phyloP scores from a whole-genome alignment of 2,888 invertebrate genomes.

The Halocaridina rubra region DNA sequence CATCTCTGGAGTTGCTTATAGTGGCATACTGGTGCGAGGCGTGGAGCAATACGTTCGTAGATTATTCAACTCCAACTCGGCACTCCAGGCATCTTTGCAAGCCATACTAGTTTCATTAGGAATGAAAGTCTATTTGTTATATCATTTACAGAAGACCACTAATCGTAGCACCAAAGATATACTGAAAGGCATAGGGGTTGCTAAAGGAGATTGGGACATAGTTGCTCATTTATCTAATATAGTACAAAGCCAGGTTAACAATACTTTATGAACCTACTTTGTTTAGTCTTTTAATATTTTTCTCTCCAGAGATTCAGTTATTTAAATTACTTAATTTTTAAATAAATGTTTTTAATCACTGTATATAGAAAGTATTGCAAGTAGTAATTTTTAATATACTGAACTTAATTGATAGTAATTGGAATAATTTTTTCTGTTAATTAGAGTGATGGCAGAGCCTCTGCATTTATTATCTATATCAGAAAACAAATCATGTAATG shows the following conservation, averaged over 20 bases:
- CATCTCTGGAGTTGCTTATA: conserved; percentile 66
- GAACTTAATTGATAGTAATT: background rate
- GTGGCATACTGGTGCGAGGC: conserved; percentile 64
- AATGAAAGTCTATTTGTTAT: conserved; percentile 51
- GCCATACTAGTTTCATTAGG: conserved; percentile 51
- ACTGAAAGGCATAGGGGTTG: conserved; percentile 46
- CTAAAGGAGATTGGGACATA: conserved; percentile 54
- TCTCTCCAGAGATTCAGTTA: background rate
- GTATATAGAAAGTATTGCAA: background rate
- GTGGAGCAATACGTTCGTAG: conserved; percentile 48
- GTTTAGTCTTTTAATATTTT: background rate
- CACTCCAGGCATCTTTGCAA: conserved; percentile 53
- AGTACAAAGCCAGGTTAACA: conserved; percentile 19
- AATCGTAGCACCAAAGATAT: conserved; percentile 43
- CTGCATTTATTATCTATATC: no score
- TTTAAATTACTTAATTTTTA: background rate
- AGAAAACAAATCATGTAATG: no score
- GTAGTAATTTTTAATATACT: background rate
- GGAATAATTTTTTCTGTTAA: background rate
- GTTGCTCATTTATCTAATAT: conserved; percentile 29
- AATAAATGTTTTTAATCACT: background rate
- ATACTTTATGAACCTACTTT: background rate
- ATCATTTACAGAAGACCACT: conserved; percentile 42
- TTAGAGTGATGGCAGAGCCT: no score
- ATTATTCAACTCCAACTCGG: conserved; percentile 42